These are phyloP conservation scores for Phalangium opilio DNA, from an alignment of 2,888 invertebrate species.

Conservation along the genomic window DNA sequence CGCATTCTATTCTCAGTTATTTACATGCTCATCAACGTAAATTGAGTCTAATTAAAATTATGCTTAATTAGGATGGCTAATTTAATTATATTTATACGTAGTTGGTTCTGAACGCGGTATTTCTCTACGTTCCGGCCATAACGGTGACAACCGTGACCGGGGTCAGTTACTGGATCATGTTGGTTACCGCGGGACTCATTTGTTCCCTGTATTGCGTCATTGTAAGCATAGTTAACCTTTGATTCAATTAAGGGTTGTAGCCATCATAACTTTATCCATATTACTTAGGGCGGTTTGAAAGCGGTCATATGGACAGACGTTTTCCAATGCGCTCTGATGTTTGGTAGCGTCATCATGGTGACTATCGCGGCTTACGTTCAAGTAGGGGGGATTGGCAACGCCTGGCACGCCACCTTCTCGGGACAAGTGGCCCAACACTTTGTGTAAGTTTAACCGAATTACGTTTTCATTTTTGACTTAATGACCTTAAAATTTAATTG, in stretches of 20 bases:
- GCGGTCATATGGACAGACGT: constrained; percentile 75
- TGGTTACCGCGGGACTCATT: constrained; percentile 52
- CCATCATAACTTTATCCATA: too few relatives aligned
- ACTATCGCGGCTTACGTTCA: constrained; percentile 36
- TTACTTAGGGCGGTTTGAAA: constrained; percentile 69
- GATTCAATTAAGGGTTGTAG: too few relatives aligned
- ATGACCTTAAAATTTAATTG: too few relatives aligned
- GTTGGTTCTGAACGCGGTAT: constrained; percentile 42
- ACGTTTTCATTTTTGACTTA: too few relatives aligned
- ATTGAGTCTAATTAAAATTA: too few relatives aligned
- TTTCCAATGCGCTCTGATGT: constrained; percentile 63
- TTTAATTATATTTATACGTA: too few relatives aligned
- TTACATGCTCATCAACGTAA: constrained; percentile 40
- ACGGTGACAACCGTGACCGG: constrained; percentile 64
- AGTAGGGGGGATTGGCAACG: too few relatives aligned
- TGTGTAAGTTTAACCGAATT: too few relatives aligned
- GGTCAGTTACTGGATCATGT: constrained; percentile 51
- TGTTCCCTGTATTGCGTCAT: constrained; percentile 74
- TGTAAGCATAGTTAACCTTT: constrained; percentile 27
- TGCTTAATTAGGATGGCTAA: too few relatives aligned
- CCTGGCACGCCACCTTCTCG: too few relatives aligned
- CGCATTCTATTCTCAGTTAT: constrained; percentile 63
- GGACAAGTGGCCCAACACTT: too few relatives aligned
- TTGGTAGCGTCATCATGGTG: constrained; percentile 59
- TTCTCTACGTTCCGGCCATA: constrained; percentile 79